Percentiles rank a stretch among this genome's conserved stretches.
phyloP scores from a whole-genome alignment of 30 jellyfish, hydroid and myxozoan species.

The Aurelia aurita complex sp. Pacific region DNA sequence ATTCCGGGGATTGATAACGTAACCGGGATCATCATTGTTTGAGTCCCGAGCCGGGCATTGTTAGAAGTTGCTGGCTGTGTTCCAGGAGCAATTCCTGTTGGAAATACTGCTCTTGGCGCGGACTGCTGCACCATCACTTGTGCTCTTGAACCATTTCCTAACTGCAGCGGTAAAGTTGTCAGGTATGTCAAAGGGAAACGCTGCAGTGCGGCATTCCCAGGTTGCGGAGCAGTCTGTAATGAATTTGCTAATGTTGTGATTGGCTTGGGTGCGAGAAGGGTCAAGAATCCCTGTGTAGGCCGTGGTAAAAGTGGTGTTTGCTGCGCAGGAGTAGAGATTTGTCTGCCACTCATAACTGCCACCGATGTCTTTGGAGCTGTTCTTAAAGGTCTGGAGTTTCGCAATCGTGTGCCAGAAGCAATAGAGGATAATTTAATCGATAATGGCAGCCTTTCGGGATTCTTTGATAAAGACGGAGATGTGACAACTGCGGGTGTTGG shows the following conservation, averaged over 20 bases:
- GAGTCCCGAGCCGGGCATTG: conserved; percentile 35
- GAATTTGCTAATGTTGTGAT: background rate
- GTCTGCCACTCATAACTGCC: background rate
- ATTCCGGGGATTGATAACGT: conserved; percentile 35
- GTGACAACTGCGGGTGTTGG: background rate
- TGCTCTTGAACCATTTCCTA: conserved; percentile 19
- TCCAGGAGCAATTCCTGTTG: conserved; percentile 15
- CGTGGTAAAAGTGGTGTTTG: conserved; percentile 52
- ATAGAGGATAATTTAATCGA: conserved; percentile 57
- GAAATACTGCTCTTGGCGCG: conserved; percentile 30
- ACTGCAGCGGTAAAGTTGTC: conserved; percentile 31
- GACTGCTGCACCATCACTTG: conserved; percentile 48
- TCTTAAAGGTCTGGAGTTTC: conserved; percentile 24
- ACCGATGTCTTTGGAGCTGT: conserved; percentile 27
- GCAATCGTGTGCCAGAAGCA: conserved; percentile 56
- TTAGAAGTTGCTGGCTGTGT: conserved; percentile 13
- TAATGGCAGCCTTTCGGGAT: conserved; percentile 32
- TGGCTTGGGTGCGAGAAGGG: conserved; percentile 50
- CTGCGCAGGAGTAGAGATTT: conserved; percentile 5
- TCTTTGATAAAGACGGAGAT: background rate
- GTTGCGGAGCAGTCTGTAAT: conserved; percentile 4
- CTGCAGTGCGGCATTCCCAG: conserved; percentile 7
- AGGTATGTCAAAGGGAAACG: conserved; percentile 62
- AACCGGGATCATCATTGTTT: conserved; percentile 55
- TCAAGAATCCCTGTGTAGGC: conserved; percentile 54